Evolutionary conservation across 2,797 vertebrate genomes (phyloP), one percentile per base, ranked within the genome.

Genomic region (Myiotriccus ornatus): DNA sequence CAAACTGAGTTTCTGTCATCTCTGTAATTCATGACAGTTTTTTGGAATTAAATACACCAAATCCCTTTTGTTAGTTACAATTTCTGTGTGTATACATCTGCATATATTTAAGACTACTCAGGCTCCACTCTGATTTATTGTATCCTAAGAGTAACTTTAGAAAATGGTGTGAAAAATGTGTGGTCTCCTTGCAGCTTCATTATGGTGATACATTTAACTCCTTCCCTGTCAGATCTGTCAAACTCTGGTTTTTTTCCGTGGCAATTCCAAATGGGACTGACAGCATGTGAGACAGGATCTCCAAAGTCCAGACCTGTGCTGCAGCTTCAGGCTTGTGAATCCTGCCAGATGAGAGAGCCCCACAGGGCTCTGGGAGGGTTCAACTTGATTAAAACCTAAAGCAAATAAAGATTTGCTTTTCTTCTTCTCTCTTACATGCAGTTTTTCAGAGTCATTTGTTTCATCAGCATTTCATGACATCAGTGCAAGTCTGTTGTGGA

Each of bases 161-260:
- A 32, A 89, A 75, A 34, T 60, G 10, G 12, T 10, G 32, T 74
- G 74, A 76, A 55, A 17, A 87, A 65, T 0, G 11, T 21, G 46
- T 88, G 71, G 20, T 59, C 70, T 93, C 6, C 59, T 79, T 82
- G 57, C 28, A 89, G 32, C 65, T 84, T 71, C 37, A 37, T 78
- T n/a, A 7, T 23, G 32, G 67, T 68, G 35, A 11, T 34, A 14
- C 27, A 1, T 84, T 67, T 50, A 81, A 76, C 41, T 87, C 39
- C 52, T 92, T 75, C 39, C 17, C 52, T 67, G 39, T 47, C 35
- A 79, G 30, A 39, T 52, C 55, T 76, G 39, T 73, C 67, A 88
- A 20, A 81, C 15, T 0, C 2, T 12, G 7, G 10, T 32, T 27
- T 62, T 81, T 81, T 78, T 28, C 85, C 3, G 0, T 46, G 57